phyloP scores from a whole-genome alignment of 2,797 vertebrate genomes.

The Botia almorhae region DNA sequence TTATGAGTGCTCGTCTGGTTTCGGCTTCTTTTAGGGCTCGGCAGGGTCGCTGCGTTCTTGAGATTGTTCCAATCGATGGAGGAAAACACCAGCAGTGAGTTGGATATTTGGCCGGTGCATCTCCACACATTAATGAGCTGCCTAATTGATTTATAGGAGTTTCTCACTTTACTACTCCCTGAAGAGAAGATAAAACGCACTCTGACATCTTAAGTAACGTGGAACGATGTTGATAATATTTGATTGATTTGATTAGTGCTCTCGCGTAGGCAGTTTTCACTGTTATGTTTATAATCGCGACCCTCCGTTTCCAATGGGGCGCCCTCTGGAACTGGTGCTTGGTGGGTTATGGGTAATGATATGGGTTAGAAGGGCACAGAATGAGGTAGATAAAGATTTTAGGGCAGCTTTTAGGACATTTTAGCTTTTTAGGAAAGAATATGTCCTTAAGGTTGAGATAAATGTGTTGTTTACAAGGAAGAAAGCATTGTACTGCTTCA shows the following conservation, averaged over 20 bases:
- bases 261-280: slow-evolving; percentile 16
- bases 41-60: slow-evolving; percentile 41
- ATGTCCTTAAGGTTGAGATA: no score
- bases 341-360: not conserved
- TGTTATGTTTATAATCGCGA: not conserved
- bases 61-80: slow-evolving; percentile 39
- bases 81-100: slow-evolving; percentile 26
- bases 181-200: slow-evolving; percentile 1
- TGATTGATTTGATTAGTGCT: slow-evolving; percentile 46
- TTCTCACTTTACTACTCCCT: slow-evolving; percentile 50
- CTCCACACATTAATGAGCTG: slow-evolving; percentile 58
- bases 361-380: not conserved
- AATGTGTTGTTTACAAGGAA: no score
- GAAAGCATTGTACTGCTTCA: no score
- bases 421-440: no score
- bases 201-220: slow-evolving; percentile 29
- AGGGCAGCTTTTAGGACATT: no score
- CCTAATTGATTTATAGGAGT: slow-evolving; percentile 63
- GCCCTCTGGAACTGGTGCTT: not conserved
- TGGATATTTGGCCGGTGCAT: slow-evolving; percentile 52
- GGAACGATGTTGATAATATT: slow-evolving; percentile 46
- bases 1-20: slow-evolving; percentile 1
- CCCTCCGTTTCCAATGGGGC: not conserved
- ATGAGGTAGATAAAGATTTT: not conserved
- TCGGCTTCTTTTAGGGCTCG: not conserved